These are phyloP conservation scores for Vanacampus margaritifer DNA, from an alignment of 2,113 vertebrate species.

Conservation along the genomic window DNA sequence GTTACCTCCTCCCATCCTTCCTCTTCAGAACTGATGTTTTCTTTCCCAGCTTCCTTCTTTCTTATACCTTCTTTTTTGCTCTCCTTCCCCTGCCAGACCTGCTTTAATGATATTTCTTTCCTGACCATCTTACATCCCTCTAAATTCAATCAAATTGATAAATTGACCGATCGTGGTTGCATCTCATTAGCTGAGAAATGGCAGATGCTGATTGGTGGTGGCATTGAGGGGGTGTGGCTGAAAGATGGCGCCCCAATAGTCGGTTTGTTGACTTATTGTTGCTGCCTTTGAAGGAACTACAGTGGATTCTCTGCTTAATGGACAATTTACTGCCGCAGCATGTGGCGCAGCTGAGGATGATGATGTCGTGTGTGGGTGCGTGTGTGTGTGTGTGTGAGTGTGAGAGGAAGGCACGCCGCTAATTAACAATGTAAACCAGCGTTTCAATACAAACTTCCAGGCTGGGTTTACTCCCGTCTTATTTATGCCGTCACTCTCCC, in stretches of 20 bases:
- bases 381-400: constrained; percentile 22
- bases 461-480: constrained; percentile 63
- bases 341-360: constrained; percentile 47
- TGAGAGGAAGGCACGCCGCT: constrained; percentile 53
- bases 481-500: constrained; percentile 62
- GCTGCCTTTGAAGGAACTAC: constrained; percentile 63
- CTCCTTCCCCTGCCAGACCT: no score
- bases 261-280: constrained; percentile 63
- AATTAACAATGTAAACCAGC: constrained; percentile 70
- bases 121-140: no score
- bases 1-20: no score
- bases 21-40: no score
- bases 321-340: constrained; percentile 74
- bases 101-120: no score
- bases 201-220: no score
- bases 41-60: no score
- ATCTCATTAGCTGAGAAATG: neutral
- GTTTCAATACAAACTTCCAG: constrained; percentile 69
- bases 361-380: constrained; percentile 30
- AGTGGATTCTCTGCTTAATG: constrained; percentile 70
- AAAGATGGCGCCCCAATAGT: constrained; percentile 40
- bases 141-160: no score
- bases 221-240: constrained; percentile 2
- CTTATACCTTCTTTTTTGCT: no score
- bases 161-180: no score